Conservation (phyloP, 2,797 vertebrate genomes). For the Remorina albescens region DNA sequence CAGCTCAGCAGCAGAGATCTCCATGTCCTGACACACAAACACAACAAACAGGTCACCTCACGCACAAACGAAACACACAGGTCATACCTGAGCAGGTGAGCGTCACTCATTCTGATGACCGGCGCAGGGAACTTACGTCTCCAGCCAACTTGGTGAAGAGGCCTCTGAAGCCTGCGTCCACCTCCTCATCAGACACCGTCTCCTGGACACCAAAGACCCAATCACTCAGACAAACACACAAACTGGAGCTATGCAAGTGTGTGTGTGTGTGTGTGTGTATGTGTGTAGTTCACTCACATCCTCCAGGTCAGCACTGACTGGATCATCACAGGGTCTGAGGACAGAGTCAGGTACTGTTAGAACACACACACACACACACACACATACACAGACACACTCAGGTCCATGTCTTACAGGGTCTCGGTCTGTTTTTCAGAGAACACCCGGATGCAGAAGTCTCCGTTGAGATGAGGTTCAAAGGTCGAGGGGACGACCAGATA, state of each 20-base stretch:
- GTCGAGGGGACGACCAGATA: constrained; percentile 90
- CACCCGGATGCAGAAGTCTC: constrained; percentile 89
- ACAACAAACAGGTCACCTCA: background rate
- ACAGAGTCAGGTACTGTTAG: background rate
- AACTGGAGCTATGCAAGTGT: no score
- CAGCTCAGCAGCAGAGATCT: constrained; percentile 86
- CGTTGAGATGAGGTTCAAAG: constrained; percentile 87
- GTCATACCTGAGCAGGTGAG: background rate
- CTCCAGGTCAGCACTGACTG: constrained; percentile 73
- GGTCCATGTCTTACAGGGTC: no score
- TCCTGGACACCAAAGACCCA: constrained; percentile 83
- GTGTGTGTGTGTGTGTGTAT: no score
- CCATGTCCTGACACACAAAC: constrained; percentile 84
- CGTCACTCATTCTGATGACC: no score
- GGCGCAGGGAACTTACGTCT: constrained; percentile 85
- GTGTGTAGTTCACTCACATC: constrained; percentile 68
- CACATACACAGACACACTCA: background rate
- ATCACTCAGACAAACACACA: no score
- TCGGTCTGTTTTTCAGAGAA: constrained; percentile 89
- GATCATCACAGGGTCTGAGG: constrained; percentile 83
- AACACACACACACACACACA: background rate
- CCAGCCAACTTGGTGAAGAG: constrained; percentile 88
- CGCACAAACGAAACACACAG: no score
- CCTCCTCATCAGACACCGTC: constrained; percentile 73
- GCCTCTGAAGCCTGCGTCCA: constrained; percentile 82